phyloP scores from a whole-genome alignment of 2,113 vertebrate genomes.

The Procavia capensis region DNA sequence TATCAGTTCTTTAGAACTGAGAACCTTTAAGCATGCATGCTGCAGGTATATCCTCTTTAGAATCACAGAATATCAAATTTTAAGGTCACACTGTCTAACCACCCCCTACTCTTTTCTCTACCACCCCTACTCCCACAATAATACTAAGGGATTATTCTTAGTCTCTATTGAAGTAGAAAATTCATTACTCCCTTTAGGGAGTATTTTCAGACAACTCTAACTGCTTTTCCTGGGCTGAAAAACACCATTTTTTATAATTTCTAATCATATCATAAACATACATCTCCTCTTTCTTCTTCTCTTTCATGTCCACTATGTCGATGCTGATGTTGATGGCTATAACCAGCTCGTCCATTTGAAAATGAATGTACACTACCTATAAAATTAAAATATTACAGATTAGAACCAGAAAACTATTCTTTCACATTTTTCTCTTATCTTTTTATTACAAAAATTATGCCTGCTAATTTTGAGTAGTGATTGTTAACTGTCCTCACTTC shows the following conservation, averaged over 20 bases:
- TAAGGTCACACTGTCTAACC: background rate
- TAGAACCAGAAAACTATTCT: background rate
- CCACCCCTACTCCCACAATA: background rate
- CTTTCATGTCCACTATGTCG: constrained; percentile 92
- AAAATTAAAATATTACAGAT: constrained; percentile 69
- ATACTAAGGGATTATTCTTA: background rate
- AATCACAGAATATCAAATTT: background rate
- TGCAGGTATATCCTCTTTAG: background rate
- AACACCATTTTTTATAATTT: constrained; percentile 38
- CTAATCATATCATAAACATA: constrained; percentile 83
- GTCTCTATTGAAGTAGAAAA: background rate
- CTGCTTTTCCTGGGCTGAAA: constrained; percentile 39
- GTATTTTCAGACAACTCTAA: constrained; percentile 55
- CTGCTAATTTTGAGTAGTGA: background rate
- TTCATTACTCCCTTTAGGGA: background rate
- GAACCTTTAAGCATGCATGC: background rate
- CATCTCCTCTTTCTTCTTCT: constrained; percentile 96
- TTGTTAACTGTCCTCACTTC: background rate
- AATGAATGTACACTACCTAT: constrained; percentile 94
- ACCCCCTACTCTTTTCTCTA: background rate
- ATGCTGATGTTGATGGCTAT: constrained; percentile 93
- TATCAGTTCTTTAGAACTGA: constrained; percentile 8
- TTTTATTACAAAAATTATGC: background rate
- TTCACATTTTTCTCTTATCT: background rate
- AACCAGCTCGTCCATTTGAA: constrained; percentile 93